phyloP scores from a whole-genome alignment of 2,888 invertebrate genomes.

The Ametastegia equiseti region DNA sequence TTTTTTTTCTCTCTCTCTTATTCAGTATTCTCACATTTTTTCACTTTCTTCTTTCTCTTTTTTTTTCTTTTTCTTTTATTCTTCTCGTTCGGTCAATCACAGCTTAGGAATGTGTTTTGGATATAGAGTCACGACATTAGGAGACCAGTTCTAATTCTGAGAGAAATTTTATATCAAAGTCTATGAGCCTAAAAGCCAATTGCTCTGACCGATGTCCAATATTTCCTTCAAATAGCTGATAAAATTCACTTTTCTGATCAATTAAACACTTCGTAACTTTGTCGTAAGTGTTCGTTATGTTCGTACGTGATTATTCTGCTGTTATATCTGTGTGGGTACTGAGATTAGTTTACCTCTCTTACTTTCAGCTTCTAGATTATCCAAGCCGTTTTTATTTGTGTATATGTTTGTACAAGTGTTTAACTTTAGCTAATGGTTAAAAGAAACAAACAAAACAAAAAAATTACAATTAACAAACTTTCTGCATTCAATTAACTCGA shows the following conservation, averaged over 20 bases:
- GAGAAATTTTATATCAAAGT: neutral
- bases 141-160: neutral
- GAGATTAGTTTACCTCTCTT: neutral
- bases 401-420: neutral
- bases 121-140: neutral
- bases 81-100: neutral
- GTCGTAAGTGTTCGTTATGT: neutral
- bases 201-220: neutral
- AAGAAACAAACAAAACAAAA: neutral
- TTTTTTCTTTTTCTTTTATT: slow-evolving; percentile 21
- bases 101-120: neutral
- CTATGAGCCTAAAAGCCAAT: neutral
- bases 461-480: too few species aligned
- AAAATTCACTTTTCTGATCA: neutral
- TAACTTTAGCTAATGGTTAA: neutral
- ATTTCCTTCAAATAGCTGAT: neutral
- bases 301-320: neutral
- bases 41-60: neutral
- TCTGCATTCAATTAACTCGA: too few species aligned
- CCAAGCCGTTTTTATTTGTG: neutral
- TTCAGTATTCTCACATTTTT: slow-evolving; percentile 5
- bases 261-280: neutral
- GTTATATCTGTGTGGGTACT: neutral
- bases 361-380: slow-evolving; percentile 1
- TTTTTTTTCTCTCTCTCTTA: slow-evolving; percentile 37